Conservation (phyloP, 2,888 invertebrate species). For the Sphaeridia pumilis region DNA sequence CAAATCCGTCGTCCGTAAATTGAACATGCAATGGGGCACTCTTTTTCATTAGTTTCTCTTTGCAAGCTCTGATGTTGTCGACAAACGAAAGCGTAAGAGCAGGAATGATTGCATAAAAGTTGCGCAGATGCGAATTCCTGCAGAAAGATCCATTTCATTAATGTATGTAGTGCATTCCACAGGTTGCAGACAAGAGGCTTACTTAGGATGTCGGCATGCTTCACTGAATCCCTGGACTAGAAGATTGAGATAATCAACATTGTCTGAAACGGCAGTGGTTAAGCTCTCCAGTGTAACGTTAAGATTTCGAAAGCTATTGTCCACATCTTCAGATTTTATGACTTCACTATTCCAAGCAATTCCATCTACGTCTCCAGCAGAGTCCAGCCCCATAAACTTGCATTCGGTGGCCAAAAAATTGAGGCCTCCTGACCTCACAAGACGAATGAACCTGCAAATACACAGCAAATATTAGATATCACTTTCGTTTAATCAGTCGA, state of each 20-base stretch:
- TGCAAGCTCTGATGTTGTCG: constrained; percentile 80
- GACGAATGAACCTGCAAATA: constrained; percentile 62
- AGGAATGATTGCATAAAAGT: constrained; percentile 87
- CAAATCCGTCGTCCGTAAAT: constrained; percentile 97
- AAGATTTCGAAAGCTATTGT: constrained; percentile 13
- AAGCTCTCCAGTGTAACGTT: constrained; percentile 24
- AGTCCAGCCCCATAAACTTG: constrained; percentile 63
- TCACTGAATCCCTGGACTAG: constrained; percentile 86
- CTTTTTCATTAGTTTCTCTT: constrained; percentile 85
- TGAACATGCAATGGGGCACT: constrained; percentile 66
- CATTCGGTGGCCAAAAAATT: constrained; percentile 85
- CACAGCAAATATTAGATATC: neutral
- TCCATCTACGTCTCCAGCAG: constrained; percentile 32
- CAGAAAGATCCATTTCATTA: neutral
- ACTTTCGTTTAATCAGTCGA: neutral
- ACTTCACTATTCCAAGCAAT: neutral
- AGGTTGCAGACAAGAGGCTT: too few species aligned
- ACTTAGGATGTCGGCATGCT: constrained; percentile 60
- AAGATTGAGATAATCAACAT: constrained; percentile 45
- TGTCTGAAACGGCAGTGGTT: constrained; percentile 22
- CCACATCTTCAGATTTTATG: neutral
- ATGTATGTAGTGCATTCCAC: too few species aligned
- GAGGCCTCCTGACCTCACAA: constrained; percentile 84
- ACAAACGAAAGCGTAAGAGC: constrained; percentile 88
- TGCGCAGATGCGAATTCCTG: constrained; percentile 75